Conservation (phyloP, 2,113 vertebrate species). For the Hippolais icterina region DNA sequence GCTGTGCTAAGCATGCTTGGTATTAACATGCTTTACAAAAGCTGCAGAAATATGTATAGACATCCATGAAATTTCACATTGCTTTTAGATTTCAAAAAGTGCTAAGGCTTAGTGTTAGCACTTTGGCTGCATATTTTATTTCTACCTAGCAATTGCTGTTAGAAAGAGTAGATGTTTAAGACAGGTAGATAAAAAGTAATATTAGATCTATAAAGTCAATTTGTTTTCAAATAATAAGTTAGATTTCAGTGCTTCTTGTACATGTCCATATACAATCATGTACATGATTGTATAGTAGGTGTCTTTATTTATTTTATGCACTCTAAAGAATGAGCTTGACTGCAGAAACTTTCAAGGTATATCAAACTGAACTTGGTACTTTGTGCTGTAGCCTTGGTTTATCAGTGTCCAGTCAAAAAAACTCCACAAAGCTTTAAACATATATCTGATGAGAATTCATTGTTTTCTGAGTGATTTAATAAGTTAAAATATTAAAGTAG, state of each 20-base stretch:
- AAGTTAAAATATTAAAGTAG: slow-evolving; percentile 35
- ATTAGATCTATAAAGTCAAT: not conserved
- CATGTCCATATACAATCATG: not conserved
- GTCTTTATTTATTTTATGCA: not conserved
- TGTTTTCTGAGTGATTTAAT: not conserved
- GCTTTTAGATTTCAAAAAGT: slow-evolving; percentile 53
- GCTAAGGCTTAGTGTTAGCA: not conserved
- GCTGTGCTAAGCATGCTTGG: slow-evolving; percentile 4
- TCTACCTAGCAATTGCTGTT: slow-evolving; percentile 2
- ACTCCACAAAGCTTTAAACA: not conserved
- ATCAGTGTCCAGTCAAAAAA: not conserved
- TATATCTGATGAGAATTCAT: not conserved
- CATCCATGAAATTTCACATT: not conserved
- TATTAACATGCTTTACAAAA: slow-evolving; percentile 19
- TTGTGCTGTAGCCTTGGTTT: not conserved
- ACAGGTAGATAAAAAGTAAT: not conserved
- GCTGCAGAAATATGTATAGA: not conserved
- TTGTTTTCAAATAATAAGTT: not conserved
- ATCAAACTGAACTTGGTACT: not conserved
- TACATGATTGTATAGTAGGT: not conserved
- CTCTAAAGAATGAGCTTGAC: not conserved
- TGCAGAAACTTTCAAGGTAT: not conserved
- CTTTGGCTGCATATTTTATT: not conserved
- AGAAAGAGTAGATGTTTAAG: not conserved
- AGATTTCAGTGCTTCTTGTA: not conserved